Evolutionary conservation across 2,797 vertebrate genomes (phyloP).

Genomic region (Notoglanidium macrostoma): DNA sequence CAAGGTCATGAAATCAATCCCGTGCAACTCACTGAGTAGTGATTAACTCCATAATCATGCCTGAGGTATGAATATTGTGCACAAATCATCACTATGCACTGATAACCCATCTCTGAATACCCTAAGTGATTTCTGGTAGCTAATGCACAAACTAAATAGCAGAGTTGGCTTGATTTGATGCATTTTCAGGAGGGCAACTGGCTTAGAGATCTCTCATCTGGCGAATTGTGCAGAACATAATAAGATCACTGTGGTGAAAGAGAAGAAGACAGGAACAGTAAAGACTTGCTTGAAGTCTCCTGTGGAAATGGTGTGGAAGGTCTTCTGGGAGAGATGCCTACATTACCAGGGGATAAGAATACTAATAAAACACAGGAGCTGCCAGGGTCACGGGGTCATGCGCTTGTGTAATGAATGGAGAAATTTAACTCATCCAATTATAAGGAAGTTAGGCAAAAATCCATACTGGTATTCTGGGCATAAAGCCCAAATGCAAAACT

Average conservation of each 20-base stretch:
- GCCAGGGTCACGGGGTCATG: constrained; percentile 88
- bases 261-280: not conserved
- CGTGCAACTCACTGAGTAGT: not conserved
- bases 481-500: constrained; percentile 96
- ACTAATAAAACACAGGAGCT: constrained; percentile 97
- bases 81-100: not conserved
- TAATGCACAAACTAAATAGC: not conserved
- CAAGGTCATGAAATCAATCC: not conserved
- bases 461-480: constrained; percentile 96
- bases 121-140: not conserved
- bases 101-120: not conserved
- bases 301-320: constrained; percentile 17
- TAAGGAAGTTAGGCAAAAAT: constrained; percentile 91
- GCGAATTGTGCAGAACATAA: not conserved
- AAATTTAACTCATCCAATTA: constrained; percentile 99
- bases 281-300: constrained; percentile 23
- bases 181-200: not conserved
- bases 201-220: not conserved
- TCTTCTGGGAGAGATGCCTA: constrained; percentile 69
- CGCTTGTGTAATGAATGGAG: constrained; percentile 99
- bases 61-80: not conserved
- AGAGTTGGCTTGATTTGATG: not conserved
- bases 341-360: constrained; percentile 95
- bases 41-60: not conserved
- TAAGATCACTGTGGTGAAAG: not conserved